phyloP scores from a whole-genome alignment of 2,113 vertebrate species.

The Chitala chitala region DNA sequence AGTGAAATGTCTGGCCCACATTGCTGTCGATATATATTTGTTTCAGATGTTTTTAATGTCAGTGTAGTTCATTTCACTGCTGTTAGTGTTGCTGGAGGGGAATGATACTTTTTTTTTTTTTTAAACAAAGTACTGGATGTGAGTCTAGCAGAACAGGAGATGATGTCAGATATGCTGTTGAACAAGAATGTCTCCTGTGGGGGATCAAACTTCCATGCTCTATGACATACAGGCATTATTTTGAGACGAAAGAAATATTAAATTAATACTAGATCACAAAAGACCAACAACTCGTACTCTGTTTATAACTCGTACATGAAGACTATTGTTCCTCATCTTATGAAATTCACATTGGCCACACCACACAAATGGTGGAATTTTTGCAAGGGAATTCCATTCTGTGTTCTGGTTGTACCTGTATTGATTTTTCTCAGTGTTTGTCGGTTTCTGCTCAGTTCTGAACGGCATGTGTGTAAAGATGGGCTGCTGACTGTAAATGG shows the following conservation, averaged over 20 bases:
- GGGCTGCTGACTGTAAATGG: too few relatives aligned
- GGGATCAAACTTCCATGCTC: neutral
- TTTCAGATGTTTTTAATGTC: too few relatives aligned
- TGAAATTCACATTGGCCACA: neutral
- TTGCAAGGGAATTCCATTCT: too few relatives aligned
- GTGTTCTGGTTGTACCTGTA: too few relatives aligned
- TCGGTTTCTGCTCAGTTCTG: too few relatives aligned
- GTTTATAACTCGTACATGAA: neutral
- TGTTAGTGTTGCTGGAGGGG: neutral
- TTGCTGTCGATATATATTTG: neutral
- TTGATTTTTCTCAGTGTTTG: too few relatives aligned
- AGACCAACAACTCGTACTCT: neutral
- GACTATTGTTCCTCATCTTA: neutral
- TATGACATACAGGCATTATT: neutral
- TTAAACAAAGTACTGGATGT: too few relatives aligned
- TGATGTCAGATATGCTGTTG: neutral
- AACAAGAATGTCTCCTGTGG: conserved; percentile 1
- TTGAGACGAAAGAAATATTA: neutral
- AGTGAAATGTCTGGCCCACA: neutral
- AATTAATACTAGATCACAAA: neutral
- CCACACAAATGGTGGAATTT: too few relatives aligned
- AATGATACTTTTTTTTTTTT: too few relatives aligned
- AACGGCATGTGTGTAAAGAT: too few relatives aligned
- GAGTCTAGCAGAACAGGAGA: neutral
- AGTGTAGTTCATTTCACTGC: too few relatives aligned